These are phyloP conservation scores for Leptopilina drosophilae DNA, from an alignment of 2,888 invertebrate genomes.

Conservation along the genomic window DNA sequence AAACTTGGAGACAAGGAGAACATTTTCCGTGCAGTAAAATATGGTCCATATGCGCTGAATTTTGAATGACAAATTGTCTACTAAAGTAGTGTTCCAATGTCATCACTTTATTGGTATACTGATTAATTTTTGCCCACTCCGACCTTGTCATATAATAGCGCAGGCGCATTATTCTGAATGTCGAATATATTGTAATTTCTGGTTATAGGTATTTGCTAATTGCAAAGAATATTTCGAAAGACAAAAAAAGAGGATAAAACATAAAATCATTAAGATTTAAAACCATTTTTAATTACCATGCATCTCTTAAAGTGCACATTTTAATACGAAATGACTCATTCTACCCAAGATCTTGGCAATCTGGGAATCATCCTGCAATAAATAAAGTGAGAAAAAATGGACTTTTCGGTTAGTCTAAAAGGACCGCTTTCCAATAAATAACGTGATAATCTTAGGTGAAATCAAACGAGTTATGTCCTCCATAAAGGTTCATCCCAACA, in stretches of 20 bases:
- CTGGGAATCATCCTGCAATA: slow-evolving; percentile 34
- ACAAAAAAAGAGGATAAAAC: neutral
- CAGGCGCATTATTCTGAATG: too few relatives aligned
- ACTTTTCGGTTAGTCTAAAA: slow-evolving; percentile 37
- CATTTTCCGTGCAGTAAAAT: too few relatives aligned
- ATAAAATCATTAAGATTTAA: slow-evolving; percentile 22
- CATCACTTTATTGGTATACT: too few relatives aligned
- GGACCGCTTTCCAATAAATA: slow-evolving; percentile 73
- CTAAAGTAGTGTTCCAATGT: too few relatives aligned
- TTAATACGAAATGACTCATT: slow-evolving; percentile 32
- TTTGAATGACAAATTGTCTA: too few relatives aligned
- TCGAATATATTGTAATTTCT: too few relatives aligned
- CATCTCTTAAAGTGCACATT: slow-evolving; percentile 25
- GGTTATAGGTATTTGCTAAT: neutral
- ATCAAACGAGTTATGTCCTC: slow-evolving; percentile 74
- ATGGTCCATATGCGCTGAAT: too few relatives aligned
- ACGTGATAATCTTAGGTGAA: slow-evolving; percentile 75
- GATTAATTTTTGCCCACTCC: too few relatives aligned
- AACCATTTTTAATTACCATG: slow-evolving; percentile 28
- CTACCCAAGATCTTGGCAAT: slow-evolving; percentile 16
- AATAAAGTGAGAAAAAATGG: slow-evolving; percentile 39
- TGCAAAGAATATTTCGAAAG: slow-evolving; percentile 3
- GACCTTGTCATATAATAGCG: too few relatives aligned
- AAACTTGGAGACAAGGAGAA: too few relatives aligned
- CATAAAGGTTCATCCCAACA: slow-evolving; percentile 71